Percentiles rank a stretch among this genome's conserved stretches.
phyloP scores from a whole-genome alignment of 2,888 invertebrate genomes.

The Leptopilina myrica region DNA sequence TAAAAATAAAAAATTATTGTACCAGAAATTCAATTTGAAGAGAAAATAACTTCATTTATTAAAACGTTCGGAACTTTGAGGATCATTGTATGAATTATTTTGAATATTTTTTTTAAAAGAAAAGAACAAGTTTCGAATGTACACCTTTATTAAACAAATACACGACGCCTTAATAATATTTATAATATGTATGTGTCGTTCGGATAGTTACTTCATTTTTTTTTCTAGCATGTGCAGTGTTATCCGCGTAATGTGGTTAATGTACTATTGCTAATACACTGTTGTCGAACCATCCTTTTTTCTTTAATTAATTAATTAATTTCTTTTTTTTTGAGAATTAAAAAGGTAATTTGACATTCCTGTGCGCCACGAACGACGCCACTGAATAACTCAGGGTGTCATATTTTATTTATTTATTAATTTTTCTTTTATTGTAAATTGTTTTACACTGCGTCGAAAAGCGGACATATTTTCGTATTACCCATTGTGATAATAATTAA shows the following conservation, averaged over 20 bases:
- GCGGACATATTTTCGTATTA: conserved; percentile 59
- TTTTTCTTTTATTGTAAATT: conserved; percentile 52
- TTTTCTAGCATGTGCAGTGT: conserved; percentile 76
- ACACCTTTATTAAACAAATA: conserved; percentile 77
- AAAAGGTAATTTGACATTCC: conserved; percentile 74
- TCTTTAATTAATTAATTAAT: conserved; percentile 14
- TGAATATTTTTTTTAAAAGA: neutral
- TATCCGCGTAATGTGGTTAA: conserved; percentile 70
- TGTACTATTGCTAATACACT: conserved; percentile 68
- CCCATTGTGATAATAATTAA: conserved; percentile 65
- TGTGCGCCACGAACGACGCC: conserved; percentile 73
- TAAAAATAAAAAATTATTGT: too few relatives aligned
- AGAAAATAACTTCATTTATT: too few relatives aligned
- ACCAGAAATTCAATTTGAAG: too few relatives aligned
- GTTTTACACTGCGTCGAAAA: conserved; percentile 59
- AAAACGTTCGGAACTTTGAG: too few relatives aligned
- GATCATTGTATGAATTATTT: too few relatives aligned
- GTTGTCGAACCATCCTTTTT: conserved; percentile 65
- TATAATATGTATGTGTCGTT: conserved; percentile 72
- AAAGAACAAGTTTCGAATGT: conserved; percentile 71
- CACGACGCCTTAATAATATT: conserved; percentile 76
- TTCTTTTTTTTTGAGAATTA: conserved; percentile 61
- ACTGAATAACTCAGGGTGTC: conserved; percentile 71
- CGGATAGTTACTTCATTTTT: conserved; percentile 69
- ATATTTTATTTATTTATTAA: conserved; percentile 49